Percentiles rank a stretch among this genome's conserved stretches.
These are phyloP conservation scores for Raphicerus campestris DNA, from an alignment of 2,113 vertebrate genomes.

Conservation along the genomic window DNA sequence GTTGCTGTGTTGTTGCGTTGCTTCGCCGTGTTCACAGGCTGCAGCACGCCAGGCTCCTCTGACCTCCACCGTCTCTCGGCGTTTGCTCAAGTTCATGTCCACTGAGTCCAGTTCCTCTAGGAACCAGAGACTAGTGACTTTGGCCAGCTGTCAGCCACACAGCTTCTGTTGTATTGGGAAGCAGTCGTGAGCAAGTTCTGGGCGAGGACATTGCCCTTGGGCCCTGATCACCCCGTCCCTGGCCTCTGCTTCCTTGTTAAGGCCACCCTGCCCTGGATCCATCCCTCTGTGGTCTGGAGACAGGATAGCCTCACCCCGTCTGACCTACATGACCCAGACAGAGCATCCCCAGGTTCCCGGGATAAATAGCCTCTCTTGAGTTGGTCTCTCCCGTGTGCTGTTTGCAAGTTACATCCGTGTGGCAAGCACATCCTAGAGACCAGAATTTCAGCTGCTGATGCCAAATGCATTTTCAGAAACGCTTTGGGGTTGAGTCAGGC, in stretches of 20 bases:
- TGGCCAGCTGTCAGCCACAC: background rate
- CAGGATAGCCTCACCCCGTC: background rate
- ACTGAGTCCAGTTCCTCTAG: background rate
- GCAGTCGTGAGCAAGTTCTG: background rate
- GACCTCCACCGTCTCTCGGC: background rate
- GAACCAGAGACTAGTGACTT: background rate
- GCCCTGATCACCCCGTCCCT: background rate
- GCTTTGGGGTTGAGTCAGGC: background rate
- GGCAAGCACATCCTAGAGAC: background rate
- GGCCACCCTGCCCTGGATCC: no score
- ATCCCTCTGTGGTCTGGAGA: background rate
- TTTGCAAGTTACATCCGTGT: background rate
- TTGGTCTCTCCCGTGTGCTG: background rate
- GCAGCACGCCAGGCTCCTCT: background rate
- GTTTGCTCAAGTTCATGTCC: background rate
- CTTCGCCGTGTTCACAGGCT: fast-evolving
- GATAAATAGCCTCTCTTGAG: background rate
- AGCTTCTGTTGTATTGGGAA: background rate
- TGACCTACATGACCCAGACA: background rate
- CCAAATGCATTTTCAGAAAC: background rate
- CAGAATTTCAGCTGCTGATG: background rate
- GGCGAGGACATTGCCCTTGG: background rate
- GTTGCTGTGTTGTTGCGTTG: background rate
- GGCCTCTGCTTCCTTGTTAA: background rate
- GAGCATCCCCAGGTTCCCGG: background rate